phyloP scores from a whole-genome alignment of 2,113 vertebrate genomes.

The Hydrochoerus hydrochaeris region DNA sequence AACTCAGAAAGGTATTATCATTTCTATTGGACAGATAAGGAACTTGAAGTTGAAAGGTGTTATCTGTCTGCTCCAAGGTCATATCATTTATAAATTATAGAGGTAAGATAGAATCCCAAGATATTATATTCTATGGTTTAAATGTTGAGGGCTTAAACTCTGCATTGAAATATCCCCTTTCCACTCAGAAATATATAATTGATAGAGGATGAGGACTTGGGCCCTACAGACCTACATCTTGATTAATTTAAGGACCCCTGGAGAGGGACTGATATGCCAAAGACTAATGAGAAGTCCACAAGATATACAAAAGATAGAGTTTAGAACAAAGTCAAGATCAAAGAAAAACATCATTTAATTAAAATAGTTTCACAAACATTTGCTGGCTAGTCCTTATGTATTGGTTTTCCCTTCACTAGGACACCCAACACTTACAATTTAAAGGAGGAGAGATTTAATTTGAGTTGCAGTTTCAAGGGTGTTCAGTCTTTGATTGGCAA shows the following conservation, averaged over 20 bases:
- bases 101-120: background rate
- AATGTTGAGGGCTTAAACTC: background rate
- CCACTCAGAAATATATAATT: conserved; percentile 19
- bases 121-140: background rate
- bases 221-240: background rate
- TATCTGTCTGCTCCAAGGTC: background rate
- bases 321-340: no score
- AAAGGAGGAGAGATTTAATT: background rate
- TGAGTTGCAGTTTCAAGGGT: background rate
- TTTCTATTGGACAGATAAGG: background rate
- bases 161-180: background rate
- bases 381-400: no score
- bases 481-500: background rate
- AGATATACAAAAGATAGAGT: background rate
- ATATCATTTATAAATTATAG: background rate
- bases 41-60: background rate
- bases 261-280: background rate
- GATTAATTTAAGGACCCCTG: background rate
- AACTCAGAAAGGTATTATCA: background rate
- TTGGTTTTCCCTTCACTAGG: no score
- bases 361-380: no score
- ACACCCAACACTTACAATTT: background rate
- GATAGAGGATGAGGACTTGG: background rate
- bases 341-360: no score
- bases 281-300: background rate